These are phyloP conservation scores for Artemisiospiza belli DNA, from an alignment of 2,113 vertebrate species.

Conservation along the genomic window DNA sequence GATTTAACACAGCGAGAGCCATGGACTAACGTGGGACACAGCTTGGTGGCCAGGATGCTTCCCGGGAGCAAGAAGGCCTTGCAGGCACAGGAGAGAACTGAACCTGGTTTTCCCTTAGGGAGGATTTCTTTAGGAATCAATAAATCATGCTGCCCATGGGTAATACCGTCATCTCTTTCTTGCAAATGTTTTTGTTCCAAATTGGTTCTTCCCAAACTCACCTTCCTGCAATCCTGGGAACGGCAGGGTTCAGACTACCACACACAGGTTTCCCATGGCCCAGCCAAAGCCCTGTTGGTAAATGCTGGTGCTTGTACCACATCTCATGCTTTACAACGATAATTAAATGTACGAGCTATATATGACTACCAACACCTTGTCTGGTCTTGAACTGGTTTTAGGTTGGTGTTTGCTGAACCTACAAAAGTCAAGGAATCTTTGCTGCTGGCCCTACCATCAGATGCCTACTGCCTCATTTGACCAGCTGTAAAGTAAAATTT, in stretches of 20 bases:
- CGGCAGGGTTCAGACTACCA: not conserved
- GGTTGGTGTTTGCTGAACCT: not conserved
- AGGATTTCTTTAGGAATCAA: not conserved
- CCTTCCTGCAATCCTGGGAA: not conserved
- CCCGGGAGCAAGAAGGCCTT: fast-evolving
- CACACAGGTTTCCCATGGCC: fast-evolving
- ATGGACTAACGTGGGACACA: not conserved
- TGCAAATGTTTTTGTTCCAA: not conserved
- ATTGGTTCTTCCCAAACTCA: not conserved
- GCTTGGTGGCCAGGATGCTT: not conserved
- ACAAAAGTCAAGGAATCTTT: not conserved
- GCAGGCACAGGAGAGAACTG: not conserved
- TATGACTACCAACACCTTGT: not conserved
- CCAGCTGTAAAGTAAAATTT: not conserved
- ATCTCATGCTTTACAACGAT: not conserved
- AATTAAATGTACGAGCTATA: not conserved
- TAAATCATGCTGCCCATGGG: not conserved
- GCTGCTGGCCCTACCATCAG: not conserved
- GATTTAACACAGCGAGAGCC: not conserved
- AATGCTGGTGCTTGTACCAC: not conserved
- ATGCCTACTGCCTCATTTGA: not conserved
- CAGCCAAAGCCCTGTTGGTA: not conserved
- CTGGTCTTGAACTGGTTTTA: not conserved
- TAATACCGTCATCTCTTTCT: not conserved
- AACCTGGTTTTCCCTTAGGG: not conserved